Conservation (phyloP, 2,797 vertebrate species). For the Sandelia bainsii region DNA sequence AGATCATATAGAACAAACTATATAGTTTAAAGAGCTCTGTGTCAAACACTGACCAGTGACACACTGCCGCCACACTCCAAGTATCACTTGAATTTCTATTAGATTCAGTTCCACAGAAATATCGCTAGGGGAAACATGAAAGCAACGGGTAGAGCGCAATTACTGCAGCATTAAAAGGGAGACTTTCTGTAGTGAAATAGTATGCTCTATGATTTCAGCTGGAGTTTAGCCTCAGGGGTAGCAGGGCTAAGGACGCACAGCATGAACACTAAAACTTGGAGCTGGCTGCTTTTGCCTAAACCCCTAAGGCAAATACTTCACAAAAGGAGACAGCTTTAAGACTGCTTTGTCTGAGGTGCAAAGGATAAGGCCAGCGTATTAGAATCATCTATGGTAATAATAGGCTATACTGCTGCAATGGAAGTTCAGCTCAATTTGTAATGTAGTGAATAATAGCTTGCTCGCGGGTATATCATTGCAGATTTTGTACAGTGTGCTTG, state of each 20-base stretch:
- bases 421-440: constrained; percentile 5
- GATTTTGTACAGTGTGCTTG: background rate
- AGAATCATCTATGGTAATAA: constrained; percentile 6
- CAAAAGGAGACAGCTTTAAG: constrained; percentile 34
- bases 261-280: constrained; percentile 37
- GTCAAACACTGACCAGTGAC: background rate
- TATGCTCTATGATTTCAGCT: constrained; percentile 38
- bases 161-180: constrained; percentile 28
- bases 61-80: constrained; percentile 1
- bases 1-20: background rate
- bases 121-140: constrained; percentile 28
- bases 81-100: constrained; percentile 5
- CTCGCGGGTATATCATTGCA: background rate
- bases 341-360: constrained; percentile 35
- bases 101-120: constrained; percentile 18
- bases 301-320: constrained; percentile 38
- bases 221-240: constrained; percentile 34
- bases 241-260: constrained; percentile 6
- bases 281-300: constrained; percentile 31
- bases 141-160: constrained; percentile 14
- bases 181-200: constrained; percentile 20
- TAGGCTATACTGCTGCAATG: constrained; percentile 9
- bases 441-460: background rate
- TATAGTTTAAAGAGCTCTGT: constrained; percentile 2
- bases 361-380: constrained; percentile 9